Evolutionary conservation across 2,888 invertebrate genomes (phyloP).

Genomic region (Erebia epiphron): DNA sequence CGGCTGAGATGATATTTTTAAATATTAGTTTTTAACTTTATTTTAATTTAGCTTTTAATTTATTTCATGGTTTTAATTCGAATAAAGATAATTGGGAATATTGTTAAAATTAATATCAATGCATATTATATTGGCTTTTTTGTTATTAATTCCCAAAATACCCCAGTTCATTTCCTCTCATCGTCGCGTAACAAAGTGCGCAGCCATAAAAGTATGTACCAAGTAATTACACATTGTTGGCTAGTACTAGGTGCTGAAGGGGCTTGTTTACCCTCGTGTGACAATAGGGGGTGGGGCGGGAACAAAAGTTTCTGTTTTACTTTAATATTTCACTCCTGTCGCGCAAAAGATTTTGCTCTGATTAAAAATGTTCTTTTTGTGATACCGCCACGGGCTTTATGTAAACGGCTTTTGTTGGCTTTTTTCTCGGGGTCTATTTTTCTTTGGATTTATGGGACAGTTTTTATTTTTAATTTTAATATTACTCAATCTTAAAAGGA

Average conservation of each 20-base stretch:
- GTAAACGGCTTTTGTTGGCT: conserved; percentile 41
- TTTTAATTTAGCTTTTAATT: too few species aligned
- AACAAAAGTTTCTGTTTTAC: conserved; percentile 68
- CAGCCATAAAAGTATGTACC: conserved; percentile 53
- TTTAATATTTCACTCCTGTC: conserved; percentile 75
- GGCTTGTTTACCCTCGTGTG: conserved; percentile 47
- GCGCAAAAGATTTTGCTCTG: conserved; percentile 58
- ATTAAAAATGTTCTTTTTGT: conserved; percentile 63
- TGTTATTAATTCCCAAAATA: conserved; percentile 19
- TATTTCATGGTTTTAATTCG: too few species aligned
- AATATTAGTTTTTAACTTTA: too few species aligned
- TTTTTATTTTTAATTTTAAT: conserved; percentile 7
- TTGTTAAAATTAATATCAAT: too few species aligned
- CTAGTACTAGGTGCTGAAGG: conserved; percentile 22
- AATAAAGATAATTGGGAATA: too few species aligned
- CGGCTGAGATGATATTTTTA: too few species aligned
- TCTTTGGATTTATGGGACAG: conserved; percentile 21
- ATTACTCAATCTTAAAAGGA: conserved; percentile 7
- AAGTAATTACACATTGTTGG: conserved; percentile 66
- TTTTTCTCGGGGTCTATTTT: conserved; percentile 12
- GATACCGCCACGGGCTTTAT: conserved; percentile 43
- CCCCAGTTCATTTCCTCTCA: background rate
- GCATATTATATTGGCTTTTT: background rate
- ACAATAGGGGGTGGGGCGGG: conserved; percentile 51
- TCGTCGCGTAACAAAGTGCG: conserved; percentile 40